Evolutionary conservation across 1,140 invertebrate species (phyloP).

Genomic region (Magallana ariakensis): DNA sequence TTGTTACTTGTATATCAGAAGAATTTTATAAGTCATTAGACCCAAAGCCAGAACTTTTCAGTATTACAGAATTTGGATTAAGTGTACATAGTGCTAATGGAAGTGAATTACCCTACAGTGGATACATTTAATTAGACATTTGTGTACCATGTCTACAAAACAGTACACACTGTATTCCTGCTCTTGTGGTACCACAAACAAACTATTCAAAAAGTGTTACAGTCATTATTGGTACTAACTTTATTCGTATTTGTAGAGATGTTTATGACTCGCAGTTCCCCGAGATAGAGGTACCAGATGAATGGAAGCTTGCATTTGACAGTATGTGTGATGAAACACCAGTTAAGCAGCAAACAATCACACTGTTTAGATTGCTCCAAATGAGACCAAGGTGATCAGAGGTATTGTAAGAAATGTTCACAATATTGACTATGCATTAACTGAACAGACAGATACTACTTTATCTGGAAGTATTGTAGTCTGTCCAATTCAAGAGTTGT

Average conservation of each 20-base stretch:
- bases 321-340: not conserved
- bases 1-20: slow-evolving; percentile 39
- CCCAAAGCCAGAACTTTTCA: not conserved
- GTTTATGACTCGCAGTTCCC: not conserved
- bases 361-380: not conserved
- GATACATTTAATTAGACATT: slow-evolving; percentile 32
- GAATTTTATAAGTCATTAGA: not conserved
- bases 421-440: not conserved
- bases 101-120: slow-evolving; percentile 27
- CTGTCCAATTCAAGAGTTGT: slow-evolving; percentile 58
- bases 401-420: not conserved
- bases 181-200: slow-evolving; percentile 37
- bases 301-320: slow-evolving; percentile 13
- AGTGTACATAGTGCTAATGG: slow-evolving; percentile 13
- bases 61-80: slow-evolving; percentile 14
- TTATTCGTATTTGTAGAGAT: not conserved
- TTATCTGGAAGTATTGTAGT: slow-evolving; percentile 4
- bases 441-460: not conserved
- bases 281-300: not conserved
- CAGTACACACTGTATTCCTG: not conserved
- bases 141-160: not conserved
- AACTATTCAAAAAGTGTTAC: slow-evolving; percentile 26
- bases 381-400: not conserved
- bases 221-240: slow-evolving; percentile 46
- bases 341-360: slow-evolving; percentile 33